Conservation (phyloP, 2,888 invertebrate species). For the Fragum whitleyi region DNA sequence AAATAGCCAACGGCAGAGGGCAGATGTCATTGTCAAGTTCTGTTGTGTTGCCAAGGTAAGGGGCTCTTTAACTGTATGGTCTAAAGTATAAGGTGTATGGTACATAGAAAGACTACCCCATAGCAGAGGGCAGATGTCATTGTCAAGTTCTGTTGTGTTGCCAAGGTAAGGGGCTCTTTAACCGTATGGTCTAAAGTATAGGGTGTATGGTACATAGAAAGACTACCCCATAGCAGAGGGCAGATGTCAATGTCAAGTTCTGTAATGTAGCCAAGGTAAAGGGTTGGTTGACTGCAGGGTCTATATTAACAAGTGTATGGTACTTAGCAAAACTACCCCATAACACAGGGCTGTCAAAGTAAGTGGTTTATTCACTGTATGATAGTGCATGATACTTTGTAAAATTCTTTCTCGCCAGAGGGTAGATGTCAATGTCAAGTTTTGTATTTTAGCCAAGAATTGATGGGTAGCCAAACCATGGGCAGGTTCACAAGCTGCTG, state of each 20-base stretch:
- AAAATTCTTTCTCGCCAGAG: constrained; percentile 87
- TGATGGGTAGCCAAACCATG: too few species aligned
- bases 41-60: too few species aligned
- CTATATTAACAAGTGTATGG: constrained; percentile 88
- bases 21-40: constrained; percentile 87
- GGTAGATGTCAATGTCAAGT: constrained; percentile 87
- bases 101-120: constrained; percentile 87
- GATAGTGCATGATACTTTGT: constrained; percentile 88
- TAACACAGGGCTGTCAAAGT: constrained; percentile 87
- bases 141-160: constrained; percentile 87
- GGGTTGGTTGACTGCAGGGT: too few species aligned
- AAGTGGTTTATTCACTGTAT: constrained; percentile 36
- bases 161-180: constrained; percentile 87
- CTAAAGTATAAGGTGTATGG: constrained; percentile 88
- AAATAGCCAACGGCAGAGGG: constrained; percentile 87
- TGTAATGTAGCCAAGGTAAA: constrained; percentile 87
- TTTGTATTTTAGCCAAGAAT: constrained; percentile 87
- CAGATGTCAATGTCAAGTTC: constrained; percentile 87
- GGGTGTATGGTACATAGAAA: constrained; percentile 88
- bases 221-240: constrained; percentile 87
- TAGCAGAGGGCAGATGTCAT: constrained; percentile 87
- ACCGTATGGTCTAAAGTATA: constrained; percentile 88
- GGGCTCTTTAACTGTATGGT: constrained; percentile 87
- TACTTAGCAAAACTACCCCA: constrained; percentile 87
- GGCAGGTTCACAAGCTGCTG: too few species aligned